A percentile compares a stretch with the other conserved stretches of the same genome.
phyloP scores from a whole-genome alignment of 35 echinoderm and acorn worm genomes.

The Anneissia japonica region DNA sequence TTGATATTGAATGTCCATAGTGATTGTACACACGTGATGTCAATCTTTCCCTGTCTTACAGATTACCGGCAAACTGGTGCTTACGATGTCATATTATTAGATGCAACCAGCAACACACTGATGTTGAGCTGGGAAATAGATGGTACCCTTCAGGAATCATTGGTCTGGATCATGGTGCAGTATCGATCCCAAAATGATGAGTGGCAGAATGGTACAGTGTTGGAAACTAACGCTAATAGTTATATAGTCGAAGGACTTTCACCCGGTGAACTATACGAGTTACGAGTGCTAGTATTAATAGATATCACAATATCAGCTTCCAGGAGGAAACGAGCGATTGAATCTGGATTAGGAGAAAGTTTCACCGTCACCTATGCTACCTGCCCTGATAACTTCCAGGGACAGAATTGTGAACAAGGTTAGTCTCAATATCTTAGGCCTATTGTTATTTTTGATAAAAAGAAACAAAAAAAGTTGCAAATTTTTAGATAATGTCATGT shows the following conservation, averaged over 20 bases:
- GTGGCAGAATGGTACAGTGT: constrained; percentile 20
- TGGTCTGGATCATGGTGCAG: constrained; percentile 51
- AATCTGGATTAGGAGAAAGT: constrained; percentile 40
- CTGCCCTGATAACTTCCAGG: constrained; percentile 22
- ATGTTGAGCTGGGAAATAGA: constrained; percentile 32
- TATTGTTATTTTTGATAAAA: too few species aligned
- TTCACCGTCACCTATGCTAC: constrained; percentile 24
- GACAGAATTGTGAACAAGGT: constrained; percentile 63
- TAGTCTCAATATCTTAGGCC: background rate
- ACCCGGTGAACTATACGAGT: constrained; percentile 7
- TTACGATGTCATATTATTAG: constrained; percentile 37
- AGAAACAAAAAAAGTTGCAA: too few species aligned
- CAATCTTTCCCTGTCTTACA: too few species aligned
- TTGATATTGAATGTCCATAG: too few species aligned
- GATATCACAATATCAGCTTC: background rate
- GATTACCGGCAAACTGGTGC: constrained; percentile 48
- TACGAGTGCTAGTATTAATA: constrained; percentile 33
- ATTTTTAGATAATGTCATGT: too few species aligned
- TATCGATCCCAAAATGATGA: constrained; percentile 15
- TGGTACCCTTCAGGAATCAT: background rate
- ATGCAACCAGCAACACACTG: constrained; percentile 46
- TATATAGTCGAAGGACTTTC: constrained; percentile 2
- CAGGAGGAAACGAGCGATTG: background rate
- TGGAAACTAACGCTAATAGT: background rate
- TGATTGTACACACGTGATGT: too few species aligned